Percentiles rank a stretch among this genome's conserved stretches.
Conservation (phyloP, 1,140 invertebrate species). For the Trypoxylus dichotomus region DNA sequence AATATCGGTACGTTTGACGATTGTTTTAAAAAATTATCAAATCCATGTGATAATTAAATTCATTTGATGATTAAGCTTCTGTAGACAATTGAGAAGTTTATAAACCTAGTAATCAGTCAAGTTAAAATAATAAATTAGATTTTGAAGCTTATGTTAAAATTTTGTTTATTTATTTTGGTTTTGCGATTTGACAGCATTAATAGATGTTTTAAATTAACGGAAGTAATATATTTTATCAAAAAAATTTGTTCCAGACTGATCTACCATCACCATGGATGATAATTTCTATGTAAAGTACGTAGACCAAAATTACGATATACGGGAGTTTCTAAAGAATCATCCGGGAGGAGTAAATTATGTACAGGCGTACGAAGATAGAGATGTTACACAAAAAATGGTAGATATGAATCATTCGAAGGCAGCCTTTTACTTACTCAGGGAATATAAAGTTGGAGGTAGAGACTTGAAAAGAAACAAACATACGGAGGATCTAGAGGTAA, state of each 20-base stretch:
- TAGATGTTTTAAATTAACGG: too few relatives aligned
- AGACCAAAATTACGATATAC: constrained; percentile 59
- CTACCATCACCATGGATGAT: constrained; percentile 11
- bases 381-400: constrained; percentile 57
- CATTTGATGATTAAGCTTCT: too few relatives aligned
- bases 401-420: constrained; percentile 61
- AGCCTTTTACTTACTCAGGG: constrained; percentile 64
- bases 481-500: constrained; percentile 56
- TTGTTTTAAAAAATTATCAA: too few relatives aligned
- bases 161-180: too few relatives aligned
- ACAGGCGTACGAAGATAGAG: constrained; percentile 56
- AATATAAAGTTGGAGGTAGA: constrained; percentile 55
- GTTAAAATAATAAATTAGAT: too few relatives aligned
- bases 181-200: too few relatives aligned
- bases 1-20: too few relatives aligned
- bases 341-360: constrained; percentile 65
- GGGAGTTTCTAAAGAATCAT: constrained; percentile 62
- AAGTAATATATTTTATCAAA: too few relatives aligned
- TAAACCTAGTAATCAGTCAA: too few relatives aligned
- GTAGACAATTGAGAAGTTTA: too few relatives aligned
- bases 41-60: too few relatives aligned
- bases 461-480: constrained; percentile 37
- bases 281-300: constrained; percentile 55
- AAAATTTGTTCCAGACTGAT: not conserved
- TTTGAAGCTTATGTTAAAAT: too few relatives aligned